Conservation (phyloP, 2,113 vertebrate species). For the Castor canadensis region DNA sequence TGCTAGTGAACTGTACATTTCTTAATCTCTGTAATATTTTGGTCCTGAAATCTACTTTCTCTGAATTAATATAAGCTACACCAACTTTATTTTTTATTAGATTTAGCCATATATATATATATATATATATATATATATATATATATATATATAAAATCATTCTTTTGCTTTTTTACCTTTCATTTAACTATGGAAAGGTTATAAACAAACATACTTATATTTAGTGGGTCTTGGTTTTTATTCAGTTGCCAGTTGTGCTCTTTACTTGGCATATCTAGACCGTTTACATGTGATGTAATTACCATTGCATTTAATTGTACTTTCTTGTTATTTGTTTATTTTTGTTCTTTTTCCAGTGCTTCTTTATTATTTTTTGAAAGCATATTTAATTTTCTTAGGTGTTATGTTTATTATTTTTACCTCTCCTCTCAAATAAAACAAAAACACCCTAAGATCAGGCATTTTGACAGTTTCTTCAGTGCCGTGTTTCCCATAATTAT, state of each 20-base stretch:
- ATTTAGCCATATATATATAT: neutral
- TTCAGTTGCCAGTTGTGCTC: neutral
- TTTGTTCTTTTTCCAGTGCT: neutral
- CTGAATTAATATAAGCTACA: neutral
- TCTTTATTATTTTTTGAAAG: neutral
- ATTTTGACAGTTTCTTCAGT: neutral
- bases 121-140: too few relatives aligned
- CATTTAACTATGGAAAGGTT: too few relatives aligned
- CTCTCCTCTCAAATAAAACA: neutral
- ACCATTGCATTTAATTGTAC: neutral
- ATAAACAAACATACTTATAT: too few relatives aligned
- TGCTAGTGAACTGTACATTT: neutral
- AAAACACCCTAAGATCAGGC: neutral
- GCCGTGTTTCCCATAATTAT: neutral
- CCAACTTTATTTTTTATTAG: neutral
- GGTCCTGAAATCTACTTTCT: neutral
- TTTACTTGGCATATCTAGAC: neutral
- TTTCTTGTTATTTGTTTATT: neutral
- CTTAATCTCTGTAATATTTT: neutral
- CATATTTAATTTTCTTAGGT: neutral
- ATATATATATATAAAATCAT: too few relatives aligned
- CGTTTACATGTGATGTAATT: neutral
- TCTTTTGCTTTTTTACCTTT: neutral
- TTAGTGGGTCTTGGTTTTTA: too few relatives aligned
- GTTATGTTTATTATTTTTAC: neutral